phyloP scores from a whole-genome alignment of 2,888 invertebrate genomes.

The Melanargia galathea region DNA sequence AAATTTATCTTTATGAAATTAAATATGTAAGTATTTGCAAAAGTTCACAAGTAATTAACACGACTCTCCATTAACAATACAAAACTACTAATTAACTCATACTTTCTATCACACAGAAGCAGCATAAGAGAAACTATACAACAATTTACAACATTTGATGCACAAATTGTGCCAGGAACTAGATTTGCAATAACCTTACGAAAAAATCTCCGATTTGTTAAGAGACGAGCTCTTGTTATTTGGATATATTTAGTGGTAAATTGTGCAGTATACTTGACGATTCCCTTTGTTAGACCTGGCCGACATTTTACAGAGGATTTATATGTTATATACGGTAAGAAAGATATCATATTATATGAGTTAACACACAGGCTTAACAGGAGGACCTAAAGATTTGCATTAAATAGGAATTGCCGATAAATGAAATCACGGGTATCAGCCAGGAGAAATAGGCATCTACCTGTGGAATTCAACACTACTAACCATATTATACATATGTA shows the following conservation, averaged over 20 bases:
- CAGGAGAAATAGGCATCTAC: too few species aligned
- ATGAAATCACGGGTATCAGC: too few species aligned
- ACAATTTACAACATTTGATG: conserved; percentile 47
- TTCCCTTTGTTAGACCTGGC: conserved; percentile 50
- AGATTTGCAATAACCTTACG: conserved; percentile 51
- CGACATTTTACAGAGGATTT: conserved; percentile 51
- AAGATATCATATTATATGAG: not conserved
- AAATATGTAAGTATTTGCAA: conserved; percentile 49
- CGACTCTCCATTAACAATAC: not conserved
- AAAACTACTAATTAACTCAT: conserved; percentile 11
- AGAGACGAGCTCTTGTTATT: conserved; percentile 53
- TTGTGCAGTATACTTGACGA: conserved; percentile 47
- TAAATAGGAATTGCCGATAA: too few species aligned
- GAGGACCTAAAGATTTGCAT: too few species aligned
- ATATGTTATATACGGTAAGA: conserved; percentile 50
- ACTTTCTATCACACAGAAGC: conserved; percentile 42
- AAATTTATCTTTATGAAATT: conserved; percentile 54
- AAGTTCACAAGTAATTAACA: not conserved
- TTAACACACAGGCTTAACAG: too few species aligned
- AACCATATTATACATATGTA: too few species aligned
- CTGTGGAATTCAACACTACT: too few species aligned
- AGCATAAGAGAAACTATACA: conserved; percentile 47
- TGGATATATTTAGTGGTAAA: conserved; percentile 55
- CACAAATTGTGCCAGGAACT: conserved; percentile 42
- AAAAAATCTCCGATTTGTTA: conserved; percentile 48